Conservation (phyloP, 2,888 invertebrate genomes). For the Campopleginae sp. region DNA sequence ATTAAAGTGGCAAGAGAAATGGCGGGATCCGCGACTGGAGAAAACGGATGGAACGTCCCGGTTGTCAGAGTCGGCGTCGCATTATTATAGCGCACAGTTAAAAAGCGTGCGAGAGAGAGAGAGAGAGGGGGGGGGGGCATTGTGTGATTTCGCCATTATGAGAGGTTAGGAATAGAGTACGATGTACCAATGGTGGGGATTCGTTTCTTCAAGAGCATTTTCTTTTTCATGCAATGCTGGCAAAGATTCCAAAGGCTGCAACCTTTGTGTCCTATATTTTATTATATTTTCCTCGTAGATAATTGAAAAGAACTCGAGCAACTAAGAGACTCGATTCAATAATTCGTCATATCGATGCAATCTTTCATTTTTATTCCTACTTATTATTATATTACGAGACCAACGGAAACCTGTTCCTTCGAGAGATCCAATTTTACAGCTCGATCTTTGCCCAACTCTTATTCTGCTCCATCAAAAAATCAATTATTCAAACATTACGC, state of each 20-base stretch:
- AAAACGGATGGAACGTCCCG: conserved; percentile 35
- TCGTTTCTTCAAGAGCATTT: conserved; percentile 31
- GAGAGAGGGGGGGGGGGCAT: conserved; percentile 28
- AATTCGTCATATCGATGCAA: conserved; percentile 11
- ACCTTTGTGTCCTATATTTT: conserved; percentile 45
- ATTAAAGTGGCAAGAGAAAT: conserved; percentile 60
- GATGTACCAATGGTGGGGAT: conserved; percentile 20
- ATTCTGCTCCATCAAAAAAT: background rate
- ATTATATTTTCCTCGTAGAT: conserved; percentile 37
- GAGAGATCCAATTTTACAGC: background rate
- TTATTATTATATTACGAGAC: background rate
- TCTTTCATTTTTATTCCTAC: background rate
- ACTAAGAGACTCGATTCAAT: conserved; percentile 21
- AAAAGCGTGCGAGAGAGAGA: conserved; percentile 18
- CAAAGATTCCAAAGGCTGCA: conserved; percentile 43
- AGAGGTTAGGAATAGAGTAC: conserved; percentile 58
- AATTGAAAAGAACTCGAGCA: conserved; percentile 41
- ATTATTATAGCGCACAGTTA: conserved; percentile 42
- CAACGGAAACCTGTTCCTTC: conserved; percentile 3
- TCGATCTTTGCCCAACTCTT: background rate
- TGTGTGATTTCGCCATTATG: conserved; percentile 56
- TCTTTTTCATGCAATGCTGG: conserved; percentile 28
- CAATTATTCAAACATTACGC: background rate
- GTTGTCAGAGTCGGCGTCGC: conserved; percentile 59
- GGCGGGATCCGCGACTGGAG: conserved; percentile 44